These are phyloP conservation scores for Chrysomallon squamiferum DNA, from an alignment of 1,140 invertebrate genomes.

Conservation along the genomic window DNA sequence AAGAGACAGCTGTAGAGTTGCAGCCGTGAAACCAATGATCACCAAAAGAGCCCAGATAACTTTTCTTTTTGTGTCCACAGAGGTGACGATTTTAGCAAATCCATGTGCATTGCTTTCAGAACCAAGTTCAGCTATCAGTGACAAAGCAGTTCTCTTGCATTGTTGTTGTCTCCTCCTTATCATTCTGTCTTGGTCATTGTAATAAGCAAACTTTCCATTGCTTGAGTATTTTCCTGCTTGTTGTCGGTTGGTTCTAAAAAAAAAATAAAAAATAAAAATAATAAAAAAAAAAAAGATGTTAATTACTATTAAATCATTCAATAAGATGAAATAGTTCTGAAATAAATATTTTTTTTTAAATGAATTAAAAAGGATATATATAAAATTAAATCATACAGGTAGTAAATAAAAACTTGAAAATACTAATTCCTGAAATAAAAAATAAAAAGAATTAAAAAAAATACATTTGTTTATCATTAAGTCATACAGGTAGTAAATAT, in stretches of 20 bases:
- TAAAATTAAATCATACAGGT: no score
- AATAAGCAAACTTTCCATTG: not conserved
- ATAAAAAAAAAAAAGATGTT: no score
- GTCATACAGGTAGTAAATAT: no score
- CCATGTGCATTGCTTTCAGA: constrained; percentile 58
- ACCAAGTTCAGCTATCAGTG: constrained; percentile 51
- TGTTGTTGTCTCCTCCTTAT: not conserved
- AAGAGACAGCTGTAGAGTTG: constrained; percentile 52
- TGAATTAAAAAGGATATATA: no score
- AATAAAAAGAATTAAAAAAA: no score
- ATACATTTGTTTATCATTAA: no score
- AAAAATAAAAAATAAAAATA: not conserved
- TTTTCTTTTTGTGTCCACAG: constrained; percentile 49
- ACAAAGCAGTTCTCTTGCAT: constrained; percentile 36
- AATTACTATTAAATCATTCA: no score
- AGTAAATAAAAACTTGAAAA: no score
- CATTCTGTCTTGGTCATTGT: constrained; percentile 8
- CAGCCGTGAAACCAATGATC: constrained; percentile 56
- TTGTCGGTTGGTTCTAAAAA: constrained; percentile 1
- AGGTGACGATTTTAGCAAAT: constrained; percentile 54
- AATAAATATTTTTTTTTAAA: no score
- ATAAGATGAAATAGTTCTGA: no score
- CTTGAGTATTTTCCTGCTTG: constrained; percentile 4
- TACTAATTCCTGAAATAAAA: no score
- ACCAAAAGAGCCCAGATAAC: constrained; percentile 52